Evolutionary conservation across 2,888 invertebrate genomes (phyloP), one percentile per base, ranked within the genome.

Genomic region (Cataglyphis livida): DNA sequence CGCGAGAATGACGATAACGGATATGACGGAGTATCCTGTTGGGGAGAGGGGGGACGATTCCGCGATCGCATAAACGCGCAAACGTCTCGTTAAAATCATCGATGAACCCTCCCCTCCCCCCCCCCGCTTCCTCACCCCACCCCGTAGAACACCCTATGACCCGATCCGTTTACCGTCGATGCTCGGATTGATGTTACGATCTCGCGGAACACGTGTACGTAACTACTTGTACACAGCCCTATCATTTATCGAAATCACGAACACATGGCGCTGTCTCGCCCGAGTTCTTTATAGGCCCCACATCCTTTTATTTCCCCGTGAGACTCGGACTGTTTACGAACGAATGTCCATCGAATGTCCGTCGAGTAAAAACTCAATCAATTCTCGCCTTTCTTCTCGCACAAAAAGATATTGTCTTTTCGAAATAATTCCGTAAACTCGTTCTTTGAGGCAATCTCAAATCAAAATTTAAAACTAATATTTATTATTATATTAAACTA

Each of bases 171-270:
- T 68, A 79, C 62, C 54, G 71, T 68, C 61, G 79, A 84, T 82
- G 82, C 68, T 57, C 85, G 84, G 48, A 87, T 87, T 88, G 82
- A 82, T 81, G 86, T 84, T 84, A 84, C 84, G 84, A 79, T 85
- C 82, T 75, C 71, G 57, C 68, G 68, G 82, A 87, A 83, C 87
- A 87, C 84, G 82, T 88, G 85, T 75, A 82, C 82, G 64, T 76
- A 85, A 88, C 82, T 81, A 78, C 81, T 76, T 70, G 54, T 51
- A 78, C 65, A 71, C 41, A 18, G n/a, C 35, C 81, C 54, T n/a
- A 44, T 65, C 71, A 57, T 76, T 82, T 82, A 82, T 75, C 74
- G 70, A 74, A 70, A 59, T 70, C 83, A 73, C 61, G 59, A 35
- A 61, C 71, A 66, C 73, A 21, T 51, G 75, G 71, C 68, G 71